Conservation (phyloP, 2,797 vertebrate genomes). For the Borostomias antarcticus region DNA sequence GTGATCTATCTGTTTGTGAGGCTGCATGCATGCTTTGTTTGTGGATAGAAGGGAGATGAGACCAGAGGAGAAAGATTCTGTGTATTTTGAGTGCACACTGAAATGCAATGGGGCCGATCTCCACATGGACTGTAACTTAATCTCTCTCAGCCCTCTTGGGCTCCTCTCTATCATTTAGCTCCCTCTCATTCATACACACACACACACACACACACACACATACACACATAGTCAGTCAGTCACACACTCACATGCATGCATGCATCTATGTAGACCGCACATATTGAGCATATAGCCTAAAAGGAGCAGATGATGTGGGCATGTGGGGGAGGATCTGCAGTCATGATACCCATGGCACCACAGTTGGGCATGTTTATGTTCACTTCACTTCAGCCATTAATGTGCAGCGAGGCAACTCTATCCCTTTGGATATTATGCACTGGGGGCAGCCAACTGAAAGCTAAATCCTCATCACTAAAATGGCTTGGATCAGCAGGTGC, state of each 20-base stretch:
- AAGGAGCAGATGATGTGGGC: too few species aligned
- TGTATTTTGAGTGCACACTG: constrained; percentile 14
- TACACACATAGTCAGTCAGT: background rate
- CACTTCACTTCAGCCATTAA: constrained; percentile 46
- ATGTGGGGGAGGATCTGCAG: constrained; percentile 15
- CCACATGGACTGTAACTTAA: background rate
- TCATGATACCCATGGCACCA: constrained; percentile 34
- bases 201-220: background rate
- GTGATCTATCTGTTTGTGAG: constrained; percentile 48
- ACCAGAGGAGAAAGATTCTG: constrained; percentile 6
- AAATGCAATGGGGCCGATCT: background rate
- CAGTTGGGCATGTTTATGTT: constrained; percentile 39
- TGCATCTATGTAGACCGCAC: background rate
- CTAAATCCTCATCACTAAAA: constrained; percentile 37
- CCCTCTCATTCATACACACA: background rate
- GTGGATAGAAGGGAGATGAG: background rate
- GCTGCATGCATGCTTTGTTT: background rate
- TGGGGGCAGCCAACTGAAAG: constrained; percentile 35
- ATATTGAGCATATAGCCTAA: too few species aligned
- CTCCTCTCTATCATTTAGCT: background rate
- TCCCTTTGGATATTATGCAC: constrained; percentile 47
- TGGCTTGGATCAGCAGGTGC: constrained; percentile 59
- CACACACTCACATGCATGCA: background rate
- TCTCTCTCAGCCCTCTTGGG: background rate
- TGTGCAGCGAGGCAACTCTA: constrained; percentile 49